phyloP scores from a whole-genome alignment of 2,113 vertebrate genomes.

The Brienomyrus longianalis region DNA sequence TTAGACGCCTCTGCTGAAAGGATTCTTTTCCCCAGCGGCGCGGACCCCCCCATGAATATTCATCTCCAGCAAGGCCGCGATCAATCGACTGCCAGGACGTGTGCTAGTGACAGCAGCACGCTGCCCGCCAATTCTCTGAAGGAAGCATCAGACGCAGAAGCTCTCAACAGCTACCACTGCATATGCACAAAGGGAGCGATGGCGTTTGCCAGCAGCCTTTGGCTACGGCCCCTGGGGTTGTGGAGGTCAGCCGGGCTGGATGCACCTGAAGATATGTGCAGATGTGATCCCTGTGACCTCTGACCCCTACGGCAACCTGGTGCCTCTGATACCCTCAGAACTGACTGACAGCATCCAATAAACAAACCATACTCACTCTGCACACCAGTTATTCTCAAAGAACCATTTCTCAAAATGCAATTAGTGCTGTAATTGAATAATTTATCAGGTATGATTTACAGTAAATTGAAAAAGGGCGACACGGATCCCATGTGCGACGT shows the following conservation, averaged over 20 bases:
- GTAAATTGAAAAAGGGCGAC: neutral
- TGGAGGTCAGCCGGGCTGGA: neutral
- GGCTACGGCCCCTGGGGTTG: neutral
- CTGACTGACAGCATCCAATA: neutral
- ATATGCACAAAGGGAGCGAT: neutral
- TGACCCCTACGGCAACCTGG: neutral
- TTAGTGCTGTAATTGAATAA: neutral
- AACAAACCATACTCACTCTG: neutral
- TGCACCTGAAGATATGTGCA: neutral
- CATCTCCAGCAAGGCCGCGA: slow-evolving; percentile 46
- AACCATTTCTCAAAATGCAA: neutral
- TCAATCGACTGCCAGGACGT: slow-evolving; percentile 52
- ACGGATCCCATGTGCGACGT: neutral
- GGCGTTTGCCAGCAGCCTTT: neutral
- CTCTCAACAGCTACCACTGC: neutral
- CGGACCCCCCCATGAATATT: slow-evolving; percentile 57
- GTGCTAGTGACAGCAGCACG: slow-evolving; percentile 44
- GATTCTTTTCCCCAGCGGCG: neutral
- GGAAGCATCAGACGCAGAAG: neutral
- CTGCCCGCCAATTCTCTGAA: slow-evolving; percentile 38
- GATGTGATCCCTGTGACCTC: neutral
- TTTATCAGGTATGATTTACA: neutral
- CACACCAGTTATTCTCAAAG: neutral
- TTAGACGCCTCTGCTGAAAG: neutral
- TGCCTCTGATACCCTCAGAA: neutral